Base-by-base conservation (phyloP, 37 sponge, comb jelly and placozoan species). In the Dysidea cf. avara region DNA sequence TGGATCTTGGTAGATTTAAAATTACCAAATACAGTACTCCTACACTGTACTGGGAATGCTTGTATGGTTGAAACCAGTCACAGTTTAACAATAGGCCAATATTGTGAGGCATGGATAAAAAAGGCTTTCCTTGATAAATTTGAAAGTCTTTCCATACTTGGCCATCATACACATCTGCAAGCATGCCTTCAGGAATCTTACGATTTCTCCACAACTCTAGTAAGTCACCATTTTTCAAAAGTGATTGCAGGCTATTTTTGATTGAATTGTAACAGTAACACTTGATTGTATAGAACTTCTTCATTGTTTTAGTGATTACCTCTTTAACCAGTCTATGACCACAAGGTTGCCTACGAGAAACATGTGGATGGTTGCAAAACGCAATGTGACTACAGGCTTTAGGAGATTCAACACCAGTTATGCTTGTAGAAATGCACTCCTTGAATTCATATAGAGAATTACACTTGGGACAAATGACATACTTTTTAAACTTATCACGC, bases 111-210 rank as follows among this genome's bases (percentile, higher is more conserved):
- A n/a, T n/a, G n/a, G 47, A 58, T 14, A 76, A 22, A 49, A 75
- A 79, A 11, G 66, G 43, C 12, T 76, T 46, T 3, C 71, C 77
- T 34, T 53, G 25, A 37, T 37, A 25, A 63, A 18, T 13, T 35
- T 46, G 33, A 79, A 89, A 89, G 0, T 68, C 52, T 52, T 79
- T 54, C 84, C 84, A 83, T 7, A 89, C 36, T 53, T 48, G 73
- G 20, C 84, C 85, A 83, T 89, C 80, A 75, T 75, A 89, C 2
- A 89, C 71, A 72, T 83, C 89, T 21, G 22, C 32, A 7, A 74
- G 29, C 16, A 30, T 24, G 38, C 36, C 31, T 30, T 39, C 30
- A 49, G 36, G 33, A 7, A 54, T 31, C 21, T 46, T 30, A 20
- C 68, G 50, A 53, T 30, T 32, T 18, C 39, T 66, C 72, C 82